Evolutionary conservation across 2,113 vertebrate genomes (phyloP), one percentile per base, ranked within the genome.

Genomic region (Arenaria interpres): DNA sequence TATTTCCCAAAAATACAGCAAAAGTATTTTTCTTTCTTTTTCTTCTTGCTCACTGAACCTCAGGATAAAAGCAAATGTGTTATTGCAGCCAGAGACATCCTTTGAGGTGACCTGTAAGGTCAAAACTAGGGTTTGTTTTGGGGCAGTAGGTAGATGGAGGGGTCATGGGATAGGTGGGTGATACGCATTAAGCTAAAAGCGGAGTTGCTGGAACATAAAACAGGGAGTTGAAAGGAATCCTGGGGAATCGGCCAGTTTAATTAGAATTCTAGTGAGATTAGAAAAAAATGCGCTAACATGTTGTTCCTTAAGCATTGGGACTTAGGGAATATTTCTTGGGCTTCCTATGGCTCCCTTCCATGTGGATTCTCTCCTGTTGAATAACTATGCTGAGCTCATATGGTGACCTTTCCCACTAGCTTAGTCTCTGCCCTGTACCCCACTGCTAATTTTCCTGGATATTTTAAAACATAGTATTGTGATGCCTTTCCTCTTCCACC

Each of bases 281-380:
- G 37, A 35, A 92, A 94, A 85, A 86, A 67, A n/a, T 35, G 15
- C 6, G 54, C 72, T 85, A 90, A 75, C 48, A 81, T 74, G 51
- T 64, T 94, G 43, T 91, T 95, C 53, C 57, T 88, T 89, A 89
- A 88, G 24, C 66, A 66, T 1, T 76, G 85, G 48, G 87, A 95
- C 27, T 54, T 82, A n/a, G 53, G 66, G 91, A 85, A 82, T 85
- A 93, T 79, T 96, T 79, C 53, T 76, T 76, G 62, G 57, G 53
- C 89, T 96, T 96, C 84, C 66, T 76, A 53, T 95, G 80, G 54
- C 56, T 92, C 37, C 23, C 8, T 95, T 96, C 94, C 76, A 72
- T 81, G 83, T 90, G 56, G 64, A 96, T 74, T 86, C 60, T 92
- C 91, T 86, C 89, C 59, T 13, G 9, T 7, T 8, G 12, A 71